Conservation (phyloP, 2,888 invertebrate genomes). For the Morpho helenor region DNA sequence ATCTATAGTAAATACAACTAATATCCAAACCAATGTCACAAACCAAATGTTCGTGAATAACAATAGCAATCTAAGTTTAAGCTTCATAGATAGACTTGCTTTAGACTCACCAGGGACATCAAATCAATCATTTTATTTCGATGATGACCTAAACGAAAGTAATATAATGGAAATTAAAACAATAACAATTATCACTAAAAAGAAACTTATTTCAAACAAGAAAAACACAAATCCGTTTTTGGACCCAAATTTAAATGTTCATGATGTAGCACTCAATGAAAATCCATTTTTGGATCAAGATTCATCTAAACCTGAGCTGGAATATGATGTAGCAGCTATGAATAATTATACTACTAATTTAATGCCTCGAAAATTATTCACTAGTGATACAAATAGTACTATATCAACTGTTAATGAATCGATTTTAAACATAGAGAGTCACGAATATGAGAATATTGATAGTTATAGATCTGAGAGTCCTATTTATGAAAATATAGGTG, state of each 20-base stretch:
- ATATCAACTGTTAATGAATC: slow-evolving; percentile 68
- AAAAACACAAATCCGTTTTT: slow-evolving; percentile 70
- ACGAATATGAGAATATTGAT: slow-evolving; percentile 67
- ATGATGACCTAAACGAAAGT: slow-evolving; percentile 74
- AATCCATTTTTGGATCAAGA: slow-evolving; percentile 56
- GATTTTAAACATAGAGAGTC: slow-evolving; percentile 36
- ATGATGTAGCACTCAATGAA: slow-evolving; percentile 31
- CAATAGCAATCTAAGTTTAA: slow-evolving; percentile 56
- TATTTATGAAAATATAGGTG: slow-evolving; percentile 60
- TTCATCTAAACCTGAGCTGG: slow-evolving; percentile 42
- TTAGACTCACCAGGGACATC: slow-evolving; percentile 60
- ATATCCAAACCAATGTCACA: slow-evolving; percentile 52
- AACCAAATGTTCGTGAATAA: slow-evolving; percentile 63
- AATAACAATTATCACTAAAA: slow-evolving; percentile 69
- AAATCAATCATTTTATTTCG: slow-evolving; percentile 62
- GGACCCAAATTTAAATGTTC: slow-evolving; percentile 47
- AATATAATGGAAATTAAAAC: slow-evolving; percentile 78
- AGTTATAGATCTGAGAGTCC: slow-evolving; percentile 58
- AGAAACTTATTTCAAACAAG: slow-evolving; percentile 46
- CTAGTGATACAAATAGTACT: slow-evolving; percentile 62
- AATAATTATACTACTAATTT: slow-evolving; percentile 36
- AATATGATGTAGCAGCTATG: slow-evolving; percentile 48
- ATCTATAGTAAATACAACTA: slow-evolving; percentile 42
- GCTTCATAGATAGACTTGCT: slow-evolving; percentile 69
- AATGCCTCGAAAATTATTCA: slow-evolving; percentile 59